Base-by-base conservation (phyloP, 1,140 invertebrate species). In the Adoxophyes honmai region DNA sequence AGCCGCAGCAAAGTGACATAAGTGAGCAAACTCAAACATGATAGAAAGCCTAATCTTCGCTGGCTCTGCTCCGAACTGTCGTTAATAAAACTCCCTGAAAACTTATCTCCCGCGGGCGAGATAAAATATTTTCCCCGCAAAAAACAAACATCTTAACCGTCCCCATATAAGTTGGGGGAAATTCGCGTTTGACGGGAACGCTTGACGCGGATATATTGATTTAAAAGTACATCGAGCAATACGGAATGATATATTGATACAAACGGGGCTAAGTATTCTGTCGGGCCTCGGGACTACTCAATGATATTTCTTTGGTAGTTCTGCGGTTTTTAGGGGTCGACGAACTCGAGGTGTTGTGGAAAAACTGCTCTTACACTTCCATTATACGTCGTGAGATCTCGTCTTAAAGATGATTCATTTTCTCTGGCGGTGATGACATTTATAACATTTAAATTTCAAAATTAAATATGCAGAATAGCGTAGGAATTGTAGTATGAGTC, bases 31-130 rank as follows among this genome's bases (percentile, higher is more conserved):
- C 60, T 63, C 51, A 35, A 39, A 57, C 61, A 64, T 59, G 61
- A 66, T 69, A 66, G 62, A 68, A 75, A 62, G 63, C 66, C 68
- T 77, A 78, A 77, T 82, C 73, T 75, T 64, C 48, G 54, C 57
- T 44, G 62, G 35, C 65, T 58, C 56, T 51, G 59, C 70, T 62
- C 63, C 59, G 66, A 81, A 80, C 68, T 77, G 73, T 74, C 79
- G 75, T 82, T 82, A 80, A 78, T 75, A 75, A 71, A 82, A 78
- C 68, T 77, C 70, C 64, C 54, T 51, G 64, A 62, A 62, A 76
- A 78, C 71, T 78, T 70, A 76, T 73, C 71, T 78, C 66, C 58
- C 68, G 18, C 9, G 76, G 70, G 75, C 42, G 59, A 80, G 73
- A 80, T 82, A 80, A 78, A 78, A 76, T 68, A 73, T 77, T 73